Evolutionary conservation across 2,113 vertebrate genomes (phyloP), one percentile per base, ranked within the genome.

Genomic region (Meleagris gallopavo): DNA sequence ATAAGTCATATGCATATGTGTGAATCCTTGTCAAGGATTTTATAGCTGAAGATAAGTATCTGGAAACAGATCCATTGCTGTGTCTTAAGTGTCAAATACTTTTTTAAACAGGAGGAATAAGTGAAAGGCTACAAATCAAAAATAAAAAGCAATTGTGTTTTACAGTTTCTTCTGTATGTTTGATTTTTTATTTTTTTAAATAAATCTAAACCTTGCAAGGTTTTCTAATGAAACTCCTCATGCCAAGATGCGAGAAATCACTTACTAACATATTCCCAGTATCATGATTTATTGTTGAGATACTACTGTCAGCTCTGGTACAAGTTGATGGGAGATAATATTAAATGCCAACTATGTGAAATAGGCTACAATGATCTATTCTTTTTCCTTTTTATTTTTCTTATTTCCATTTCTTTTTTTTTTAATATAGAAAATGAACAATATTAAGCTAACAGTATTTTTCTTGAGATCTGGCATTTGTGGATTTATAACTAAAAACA

Each of bases 1-100:
- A 7, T 46, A 54, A 34, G 5, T 9, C 10, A 20, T 46, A 74
- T 25, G 15, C 4, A n/a, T 14, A 70, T 0, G 0, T 58, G 16
- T 65, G 55, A 64, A 87, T 40, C 20, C 8, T 81, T 4, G 2
- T 70, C 9, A 67, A 57, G 29, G 58, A 40, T 61, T 61, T 85
- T 58, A 10, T n/a, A 40, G 11, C 11, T 67, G 32, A 69, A 45
- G 32, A 58, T 38, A 43, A 17, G 17, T 46, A 45, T 40, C 54
- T 89, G 29, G 15, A 91, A 86, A 41, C 54, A 73, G 41, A 69
- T 41, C 22, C 15, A 60, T 41, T 60, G 36, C 14, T 65, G 2
- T 60, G n/a, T 54, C 25, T 61, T 65, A 70, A 38, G 15, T 64
- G 64, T 73, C 30, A 90, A 62, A 62, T n/a, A 61, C 25, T 40